Conservation (phyloP, 2,888 invertebrate genomes). For the Apodemia zela region DNA sequence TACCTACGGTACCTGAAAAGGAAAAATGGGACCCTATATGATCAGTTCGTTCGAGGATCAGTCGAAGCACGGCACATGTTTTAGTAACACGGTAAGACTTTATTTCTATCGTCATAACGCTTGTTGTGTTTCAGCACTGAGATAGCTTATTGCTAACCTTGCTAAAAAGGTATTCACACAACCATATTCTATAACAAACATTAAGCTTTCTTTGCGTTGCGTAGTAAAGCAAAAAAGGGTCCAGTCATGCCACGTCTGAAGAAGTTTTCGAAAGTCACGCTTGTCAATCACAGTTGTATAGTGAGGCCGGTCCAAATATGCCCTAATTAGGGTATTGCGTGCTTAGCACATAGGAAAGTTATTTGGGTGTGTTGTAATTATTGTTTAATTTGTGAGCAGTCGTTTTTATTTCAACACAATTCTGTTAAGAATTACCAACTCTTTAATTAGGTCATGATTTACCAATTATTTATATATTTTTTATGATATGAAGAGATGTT, state of each 20-base stretch:
- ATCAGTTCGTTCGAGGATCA: too few relatives aligned
- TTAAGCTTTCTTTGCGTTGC: not conserved
- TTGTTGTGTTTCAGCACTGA: too few relatives aligned
- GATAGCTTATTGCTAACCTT: too few relatives aligned
- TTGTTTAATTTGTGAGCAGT: not conserved
- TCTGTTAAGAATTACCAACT: not conserved
- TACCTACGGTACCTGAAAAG: too few relatives aligned
- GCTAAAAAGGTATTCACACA: too few relatives aligned
- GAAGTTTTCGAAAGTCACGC: not conserved
- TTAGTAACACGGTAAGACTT: too few relatives aligned
- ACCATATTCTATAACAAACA: not conserved
- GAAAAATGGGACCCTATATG: too few relatives aligned
- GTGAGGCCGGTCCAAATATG: not conserved
- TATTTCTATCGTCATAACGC: too few relatives aligned
- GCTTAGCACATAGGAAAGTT: not conserved
- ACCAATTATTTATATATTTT: too few relatives aligned
- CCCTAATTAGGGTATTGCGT: not conserved
- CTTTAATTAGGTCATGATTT: too few relatives aligned
- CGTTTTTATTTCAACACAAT: not conserved
- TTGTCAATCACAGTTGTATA: conserved; percentile 1
- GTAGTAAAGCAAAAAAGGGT: not conserved
- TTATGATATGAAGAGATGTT: too few relatives aligned
- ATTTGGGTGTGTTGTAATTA: not conserved
- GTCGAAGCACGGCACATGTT: too few relatives aligned
- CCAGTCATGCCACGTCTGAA: not conserved